phyloP scores from a whole-genome alignment of 2,888 invertebrate genomes.

The Punctoribates punctum region DNA sequence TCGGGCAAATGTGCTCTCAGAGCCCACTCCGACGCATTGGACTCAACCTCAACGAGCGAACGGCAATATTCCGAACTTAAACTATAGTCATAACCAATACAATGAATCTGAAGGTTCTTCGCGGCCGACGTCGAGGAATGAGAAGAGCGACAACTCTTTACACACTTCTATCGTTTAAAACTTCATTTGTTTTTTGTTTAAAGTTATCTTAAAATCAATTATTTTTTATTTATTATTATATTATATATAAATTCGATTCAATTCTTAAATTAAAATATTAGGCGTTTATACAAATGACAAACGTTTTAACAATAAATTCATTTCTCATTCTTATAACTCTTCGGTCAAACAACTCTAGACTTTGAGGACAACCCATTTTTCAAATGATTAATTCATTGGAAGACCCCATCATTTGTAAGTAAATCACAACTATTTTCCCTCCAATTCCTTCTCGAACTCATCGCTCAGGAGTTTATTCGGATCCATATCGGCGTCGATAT shows the following conservation, averaged over 20 bases:
- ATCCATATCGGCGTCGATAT: constrained; percentile 31
- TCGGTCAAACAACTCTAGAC: too few relatives aligned
- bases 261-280: neutral
- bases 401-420: too few relatives aligned
- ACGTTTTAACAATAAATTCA: too few relatives aligned
- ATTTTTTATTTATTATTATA: constrained; percentile 11
- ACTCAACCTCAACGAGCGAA: neutral
- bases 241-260: constrained; percentile 4
- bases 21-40: constrained; percentile 7
- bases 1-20: neutral
- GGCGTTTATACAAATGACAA: constrained; percentile 3
- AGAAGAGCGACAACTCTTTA: neutral
- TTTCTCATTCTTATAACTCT: too few relatives aligned
- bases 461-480: constrained; percentile 38
- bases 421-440: constrained; percentile 1
- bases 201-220: constrained; percentile 1
- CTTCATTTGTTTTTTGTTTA: neutral
- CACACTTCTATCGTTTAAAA: constrained; percentile 1
- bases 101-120: neutral
- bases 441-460: constrained; percentile 27
- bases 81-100: constrained; percentile 28
- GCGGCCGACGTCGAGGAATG: neutral
- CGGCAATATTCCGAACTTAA: constrained; percentile 10
- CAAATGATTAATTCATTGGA: too few relatives aligned
- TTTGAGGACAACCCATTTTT: too few relatives aligned